Conservation (phyloP, 2,888 invertebrate genomes). For the Sarcophaga subvicina region DNA sequence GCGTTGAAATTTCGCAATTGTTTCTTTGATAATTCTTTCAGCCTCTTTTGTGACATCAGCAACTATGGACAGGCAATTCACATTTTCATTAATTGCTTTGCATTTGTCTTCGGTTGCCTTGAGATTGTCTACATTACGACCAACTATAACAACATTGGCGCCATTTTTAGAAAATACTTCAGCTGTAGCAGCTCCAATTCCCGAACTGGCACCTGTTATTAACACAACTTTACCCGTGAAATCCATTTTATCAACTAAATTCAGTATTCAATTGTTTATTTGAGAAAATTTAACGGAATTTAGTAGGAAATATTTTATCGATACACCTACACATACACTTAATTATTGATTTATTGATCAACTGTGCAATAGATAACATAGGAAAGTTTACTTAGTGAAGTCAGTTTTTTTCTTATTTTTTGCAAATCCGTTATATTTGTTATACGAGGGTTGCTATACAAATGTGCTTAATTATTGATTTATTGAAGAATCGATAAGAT, state of each 20-base stretch:
- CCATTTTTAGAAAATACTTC: conserved; percentile 85
- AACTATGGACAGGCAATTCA: conserved; percentile 83
- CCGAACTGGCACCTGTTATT: conserved; percentile 88
- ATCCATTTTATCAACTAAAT: conserved; percentile 73
- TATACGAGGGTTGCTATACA: not conserved
- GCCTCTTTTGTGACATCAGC: conserved; percentile 86
- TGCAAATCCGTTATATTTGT: not conserved
- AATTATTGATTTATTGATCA: not conserved
- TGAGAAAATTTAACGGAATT: not conserved
- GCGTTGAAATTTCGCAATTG: conserved; percentile 85
- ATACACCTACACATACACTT: not conserved
- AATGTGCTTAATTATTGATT: not conserved
- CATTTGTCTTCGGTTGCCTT: conserved; percentile 84
- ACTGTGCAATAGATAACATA: not conserved
- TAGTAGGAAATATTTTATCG: not conserved
- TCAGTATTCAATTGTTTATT: not conserved
- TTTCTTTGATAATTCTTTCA: conserved; percentile 86
- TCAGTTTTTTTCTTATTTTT: not conserved
- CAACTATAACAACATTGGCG: conserved; percentile 85
- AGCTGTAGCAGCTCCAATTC: conserved; percentile 89
- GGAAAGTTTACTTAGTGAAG: not conserved
- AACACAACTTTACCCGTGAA: conserved; percentile 82
- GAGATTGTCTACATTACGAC: conserved; percentile 87
- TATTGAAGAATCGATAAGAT: not conserved
- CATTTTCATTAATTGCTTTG: conserved; percentile 76